Evolutionary conservation across 2,888 invertebrate genomes (phyloP), one percentile per base, ranked within the genome.

Genomic region (Tachina lurida): DNA sequence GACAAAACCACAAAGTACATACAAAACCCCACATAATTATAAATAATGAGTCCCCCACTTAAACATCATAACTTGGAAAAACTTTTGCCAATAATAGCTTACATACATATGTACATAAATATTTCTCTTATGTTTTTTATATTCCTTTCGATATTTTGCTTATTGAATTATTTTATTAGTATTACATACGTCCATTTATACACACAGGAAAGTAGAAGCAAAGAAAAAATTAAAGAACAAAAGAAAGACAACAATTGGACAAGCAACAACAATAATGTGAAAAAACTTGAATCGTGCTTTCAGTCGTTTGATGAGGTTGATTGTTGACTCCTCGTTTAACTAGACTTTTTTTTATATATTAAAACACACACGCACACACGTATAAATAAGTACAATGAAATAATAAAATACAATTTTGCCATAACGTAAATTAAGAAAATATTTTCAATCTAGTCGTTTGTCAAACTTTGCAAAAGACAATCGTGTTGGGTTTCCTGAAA

Each of bases 391-490:
- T 31, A 49, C 47, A 63, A 58, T 68, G 43, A 70, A 80, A 74
- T 70, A 62, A 79, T 39, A 81, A 22, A 71, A 76, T 70, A 54
- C 73, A 17, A 80, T 75, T 76, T 83, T 79, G 86, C 79, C 73
- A 49, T 80, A 68, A 76, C 83, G 79, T 86, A 83, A 86, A 86
- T 86, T 83, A 86, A 83, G 86, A 86, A 86, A 86, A 86, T 76
- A 83, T 80, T 82, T 82, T 73, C 79, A 79, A 83, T 76, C 79
- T 75, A 86, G 86, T 86, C 86, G 86, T 80, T 86, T 83, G 83
- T 83, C 83, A 86, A 86, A 84, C 84, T 86, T 86, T 75, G 86
- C 86, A 86, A 84, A 86, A 86, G 84, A 62, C 81, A 67, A 84
- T 63, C 71, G 80, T 80, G 79, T 80, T 75, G 60, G 19, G 39